Base-by-base conservation (phyloP, 2,113 vertebrate species). In the Stegastes partitus region DNA sequence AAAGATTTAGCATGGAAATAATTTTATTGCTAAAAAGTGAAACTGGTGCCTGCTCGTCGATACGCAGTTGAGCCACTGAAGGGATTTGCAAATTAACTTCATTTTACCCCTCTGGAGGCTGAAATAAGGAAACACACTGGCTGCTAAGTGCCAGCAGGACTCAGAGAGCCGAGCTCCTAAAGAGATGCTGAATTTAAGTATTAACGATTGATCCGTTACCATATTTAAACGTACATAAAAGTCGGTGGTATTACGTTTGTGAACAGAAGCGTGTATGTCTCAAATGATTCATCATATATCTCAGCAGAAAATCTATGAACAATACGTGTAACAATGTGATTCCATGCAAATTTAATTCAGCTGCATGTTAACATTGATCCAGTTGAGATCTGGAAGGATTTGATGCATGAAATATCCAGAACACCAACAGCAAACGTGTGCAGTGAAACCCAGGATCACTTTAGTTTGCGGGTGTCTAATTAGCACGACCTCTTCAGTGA, bases 51-150 rank as follows among this genome's bases (percentile, higher is more conserved):
- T 44, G 39, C 16, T 3, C 68, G 79, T 47, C 76, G 61, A 53
- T 39, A 22, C 18, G 18, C 47, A n/a, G 47, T 8, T n/a, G 47
- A 71, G 37, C 28, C 50, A 25, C 50, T 34, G 22, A 64, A 28
- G 58, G 42, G 64, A 73, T 42, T 78, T 79, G 56, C 28, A 80
- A 67, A 65, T 65, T 68, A 82, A 85, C 23, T 31, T 54, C 1
- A 56, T 84, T 75, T 84, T 21, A 39, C 14, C 23, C 4, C 50
- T 0, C 37, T 16, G 42, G 72, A 73, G 22, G 9, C 22, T 22
- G 10, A 72, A 25, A 47, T 42, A 0, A 21, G 10, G 62, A 66
- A 76, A 65, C 11, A 42, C 2, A 51, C 11, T 1, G 23, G 26
- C 18, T 19, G 16, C 7, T 49, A 9, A 31, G 65, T 28, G 45